These are phyloP conservation scores for Coptodon bakossiorum DNA, from an alignment of 2,113 vertebrate genomes.

Conservation along the genomic window DNA sequence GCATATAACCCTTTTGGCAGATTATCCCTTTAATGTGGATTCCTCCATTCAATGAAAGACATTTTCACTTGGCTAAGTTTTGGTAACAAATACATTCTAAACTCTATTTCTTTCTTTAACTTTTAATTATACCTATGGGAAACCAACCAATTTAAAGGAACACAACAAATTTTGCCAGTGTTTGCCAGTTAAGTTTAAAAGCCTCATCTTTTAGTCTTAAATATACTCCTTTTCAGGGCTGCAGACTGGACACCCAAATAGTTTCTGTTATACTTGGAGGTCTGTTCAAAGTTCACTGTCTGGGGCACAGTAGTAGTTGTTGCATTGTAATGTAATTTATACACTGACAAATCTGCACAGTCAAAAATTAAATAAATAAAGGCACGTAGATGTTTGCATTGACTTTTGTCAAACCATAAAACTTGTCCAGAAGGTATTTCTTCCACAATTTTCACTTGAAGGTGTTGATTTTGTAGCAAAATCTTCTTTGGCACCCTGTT, in stretches of 20 bases:
- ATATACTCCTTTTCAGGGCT: neutral
- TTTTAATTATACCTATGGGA: neutral
- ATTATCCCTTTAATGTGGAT: neutral
- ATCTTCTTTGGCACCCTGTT: neutral
- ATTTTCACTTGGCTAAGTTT: neutral
- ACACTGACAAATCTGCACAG: neutral
- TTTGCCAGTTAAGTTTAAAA: neutral
- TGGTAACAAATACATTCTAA: neutral
- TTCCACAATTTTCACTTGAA: neutral
- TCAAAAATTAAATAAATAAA: neutral
- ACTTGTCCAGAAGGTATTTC: neutral
- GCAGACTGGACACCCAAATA: neutral
- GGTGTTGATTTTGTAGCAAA: neutral
- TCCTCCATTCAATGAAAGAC: neutral
- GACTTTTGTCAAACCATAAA: neutral
- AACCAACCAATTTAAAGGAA: neutral
- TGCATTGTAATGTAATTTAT: neutral
- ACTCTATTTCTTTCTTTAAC: neutral
- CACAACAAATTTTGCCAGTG: neutral
- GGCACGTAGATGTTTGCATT: neutral
- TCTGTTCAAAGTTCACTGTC: neutral
- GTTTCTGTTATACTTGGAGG: neutral
- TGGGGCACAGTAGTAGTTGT: neutral
- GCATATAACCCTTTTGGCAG: neutral
- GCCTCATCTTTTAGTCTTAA: neutral